These are phyloP conservation scores for Xyrauchen texanus DNA, from an alignment of 2,113 vertebrate genomes.

Conservation along the genomic window DNA sequence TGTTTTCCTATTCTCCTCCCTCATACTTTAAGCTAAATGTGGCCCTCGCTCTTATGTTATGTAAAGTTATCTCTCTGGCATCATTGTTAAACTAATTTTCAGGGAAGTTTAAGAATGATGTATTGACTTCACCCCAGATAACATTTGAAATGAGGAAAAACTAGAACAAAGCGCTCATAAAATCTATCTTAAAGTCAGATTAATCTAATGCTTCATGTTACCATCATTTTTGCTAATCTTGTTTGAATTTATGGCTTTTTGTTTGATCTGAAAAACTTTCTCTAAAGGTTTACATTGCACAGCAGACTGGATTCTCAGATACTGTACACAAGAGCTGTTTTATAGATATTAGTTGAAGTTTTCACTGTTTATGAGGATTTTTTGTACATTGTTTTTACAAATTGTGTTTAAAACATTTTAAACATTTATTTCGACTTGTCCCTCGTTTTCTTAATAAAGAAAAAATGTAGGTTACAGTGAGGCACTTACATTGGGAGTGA, in stretches of 20 bases:
- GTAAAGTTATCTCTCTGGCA: not conserved
- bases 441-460: too few species aligned
- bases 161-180: not conserved
- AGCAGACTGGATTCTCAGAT: not conserved
- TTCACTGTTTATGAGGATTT: too few species aligned
- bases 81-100: constrained; percentile 10
- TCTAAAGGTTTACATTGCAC: not conserved
- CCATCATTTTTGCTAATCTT: constrained; percentile 10
- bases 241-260: constrained; percentile 6
- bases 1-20: not conserved
- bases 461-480: too few species aligned
- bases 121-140: not conserved
- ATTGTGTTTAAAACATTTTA: too few species aligned
- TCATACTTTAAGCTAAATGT: not conserved
- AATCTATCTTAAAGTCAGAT: constrained; percentile 6
- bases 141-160: not conserved
- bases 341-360: too few species aligned
- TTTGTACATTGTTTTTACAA: too few species aligned
- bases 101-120: not conserved
- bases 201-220: constrained; percentile 36
- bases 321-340: not conserved
- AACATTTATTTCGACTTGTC: too few species aligned
- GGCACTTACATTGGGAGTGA: too few species aligned
- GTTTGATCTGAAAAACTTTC: constrained; percentile 36
- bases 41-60: not conserved